Conservation (phyloP, 2,113 vertebrate genomes). For the Sigmodon hispidus region DNA sequence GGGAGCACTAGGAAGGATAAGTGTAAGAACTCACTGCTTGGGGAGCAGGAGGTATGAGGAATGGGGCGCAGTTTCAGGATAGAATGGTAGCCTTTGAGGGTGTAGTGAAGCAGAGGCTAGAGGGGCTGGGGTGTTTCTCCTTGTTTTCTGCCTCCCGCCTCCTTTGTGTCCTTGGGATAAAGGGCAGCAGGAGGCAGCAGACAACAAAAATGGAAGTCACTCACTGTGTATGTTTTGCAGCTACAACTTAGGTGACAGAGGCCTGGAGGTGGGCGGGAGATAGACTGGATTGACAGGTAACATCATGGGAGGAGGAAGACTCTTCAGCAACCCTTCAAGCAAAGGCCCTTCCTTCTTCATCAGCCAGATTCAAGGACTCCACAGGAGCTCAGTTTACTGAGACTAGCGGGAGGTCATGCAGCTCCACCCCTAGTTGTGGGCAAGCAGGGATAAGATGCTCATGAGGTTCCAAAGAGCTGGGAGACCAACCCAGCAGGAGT, state of each 20-base stretch:
- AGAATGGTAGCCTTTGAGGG: background rate
- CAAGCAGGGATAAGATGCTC: background rate
- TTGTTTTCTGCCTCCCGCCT: background rate
- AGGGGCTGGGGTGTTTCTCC: background rate
- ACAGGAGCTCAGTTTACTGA: background rate
- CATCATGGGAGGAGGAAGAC: background rate
- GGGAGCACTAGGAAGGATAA: background rate
- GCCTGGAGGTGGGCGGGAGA: fast-evolving
- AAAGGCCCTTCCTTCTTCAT: background rate
- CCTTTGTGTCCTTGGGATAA: background rate
- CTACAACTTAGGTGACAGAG: background rate
- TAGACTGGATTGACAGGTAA: background rate
- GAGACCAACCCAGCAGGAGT: background rate
- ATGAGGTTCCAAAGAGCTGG: background rate
- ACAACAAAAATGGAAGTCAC: background rate
- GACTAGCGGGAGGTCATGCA: background rate
- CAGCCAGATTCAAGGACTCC: background rate
- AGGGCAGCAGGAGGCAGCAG: background rate
- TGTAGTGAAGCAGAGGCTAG: background rate
- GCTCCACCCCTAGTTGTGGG: background rate
- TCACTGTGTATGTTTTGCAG: background rate
- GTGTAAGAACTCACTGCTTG: background rate
- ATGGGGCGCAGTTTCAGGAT: background rate
- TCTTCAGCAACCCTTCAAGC: background rate
- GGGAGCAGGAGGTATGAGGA: background rate